phyloP scores from a whole-genome alignment of 2,888 invertebrate genomes.

The Metellina segmentata region DNA sequence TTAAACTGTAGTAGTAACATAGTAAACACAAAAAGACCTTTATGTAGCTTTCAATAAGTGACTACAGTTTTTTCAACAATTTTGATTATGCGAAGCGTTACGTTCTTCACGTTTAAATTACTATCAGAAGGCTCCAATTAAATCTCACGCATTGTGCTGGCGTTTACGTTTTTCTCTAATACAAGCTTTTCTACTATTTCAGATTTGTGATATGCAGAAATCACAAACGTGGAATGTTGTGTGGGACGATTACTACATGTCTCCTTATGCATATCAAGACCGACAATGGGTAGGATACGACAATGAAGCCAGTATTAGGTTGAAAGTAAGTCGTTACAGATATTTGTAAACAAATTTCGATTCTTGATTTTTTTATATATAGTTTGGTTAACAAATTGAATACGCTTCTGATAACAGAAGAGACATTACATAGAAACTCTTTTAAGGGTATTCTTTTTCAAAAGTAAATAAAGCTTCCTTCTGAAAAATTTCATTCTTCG shows the following conservation, averaged over 20 bases:
- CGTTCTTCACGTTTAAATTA: background rate
- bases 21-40: no score
- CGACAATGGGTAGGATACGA: slow-evolving; percentile 89
- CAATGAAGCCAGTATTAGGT: slow-evolving; percentile 86
- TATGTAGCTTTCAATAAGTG: no score
- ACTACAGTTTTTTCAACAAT: no score
- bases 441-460: background rate
- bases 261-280: slow-evolving; percentile 85
- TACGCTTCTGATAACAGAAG: background rate
- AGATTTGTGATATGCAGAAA: slow-evolving; percentile 67
- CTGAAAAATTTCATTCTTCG: no score
- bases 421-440: background rate
- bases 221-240: slow-evolving; percentile 53
- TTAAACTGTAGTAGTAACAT: no score
- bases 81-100: background rate
- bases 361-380: background rate
- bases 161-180: background rate
- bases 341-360: background rate
- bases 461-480: no score
- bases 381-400: no score
- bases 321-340: slow-evolving; percentile 70
- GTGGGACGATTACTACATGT: slow-evolving; percentile 70
- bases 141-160: background rate
- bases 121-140: background rate
- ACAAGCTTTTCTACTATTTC: background rate